Base-by-base conservation (phyloP, 1,140 invertebrate genomes). In the Vollenhovia emeryi region DNA sequence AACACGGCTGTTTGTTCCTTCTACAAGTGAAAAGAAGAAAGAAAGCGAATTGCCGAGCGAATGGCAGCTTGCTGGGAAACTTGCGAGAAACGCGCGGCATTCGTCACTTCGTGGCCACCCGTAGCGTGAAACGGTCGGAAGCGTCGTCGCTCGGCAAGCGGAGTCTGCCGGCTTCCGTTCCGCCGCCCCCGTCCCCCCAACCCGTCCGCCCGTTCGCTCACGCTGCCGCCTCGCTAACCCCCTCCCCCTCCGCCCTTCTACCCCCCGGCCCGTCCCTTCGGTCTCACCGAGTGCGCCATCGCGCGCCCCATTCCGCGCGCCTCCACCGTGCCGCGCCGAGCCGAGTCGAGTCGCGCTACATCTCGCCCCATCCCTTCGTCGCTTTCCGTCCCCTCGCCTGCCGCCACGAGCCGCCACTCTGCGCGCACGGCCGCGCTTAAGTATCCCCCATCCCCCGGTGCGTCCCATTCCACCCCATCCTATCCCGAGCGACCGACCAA, bases 131-230 rank as follows among this genome's bases (percentile, higher is more conserved):
- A 68, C 85, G 88, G 86, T 84, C 89, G 86, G 85, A 91, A 89
- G 85, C 87, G 87, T 86, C 86, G 86, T 86, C 84, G 84, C 89
- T 91, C 89, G 9, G 91, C 87, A 83, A 90, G 89, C 89, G 88
- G 89, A 87, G 87, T 86, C 90, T 92, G 91, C 90, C 87, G 89
- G 87, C 89, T 92, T 92, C 91, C 88, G 91, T 92, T 86, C 85
- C 87, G 78, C 79, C 87, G 86, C 86, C 18, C 90, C 89, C 86
- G 84, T 86, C 87, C 45, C n/a, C 73, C 50, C 59, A 40, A 36
- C 73, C 57, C 66, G 21, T 21, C n/a, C 48, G 27, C 33, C 33
- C 66, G 30, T 36, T 43, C 80, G 40, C 33, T 55, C 62, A 30
- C 64, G 59, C 48, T 55, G 36, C 60, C 45, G 48, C 80, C 55